Base-by-base conservation (phyloP, 2,797 vertebrate species). In the Cirrhinus mrigala region DNA sequence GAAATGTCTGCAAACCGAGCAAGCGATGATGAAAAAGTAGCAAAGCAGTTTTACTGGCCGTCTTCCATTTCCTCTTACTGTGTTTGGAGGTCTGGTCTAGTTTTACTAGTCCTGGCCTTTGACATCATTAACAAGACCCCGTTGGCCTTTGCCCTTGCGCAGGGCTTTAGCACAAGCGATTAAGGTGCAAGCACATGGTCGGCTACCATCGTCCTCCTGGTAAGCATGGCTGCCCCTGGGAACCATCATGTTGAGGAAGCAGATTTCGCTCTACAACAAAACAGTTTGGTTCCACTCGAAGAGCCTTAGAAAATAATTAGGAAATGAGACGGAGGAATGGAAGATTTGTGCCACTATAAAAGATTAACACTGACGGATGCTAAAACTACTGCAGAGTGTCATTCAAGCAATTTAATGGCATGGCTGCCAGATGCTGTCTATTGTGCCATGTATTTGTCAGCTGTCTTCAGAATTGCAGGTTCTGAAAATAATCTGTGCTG, bases 81-180 rank as follows among this genome's bases (percentile, higher is more conserved):
- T 62, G 48, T 89, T 86, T 82, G 22, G 44, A 84, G 58, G 78
- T 40, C 74, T 76, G 80, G 81, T 78, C 70, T 80, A 46, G 66
- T 84, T 89, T 89, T 84, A 88, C 85, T 48, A 68, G 50, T 56
- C 40, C 58, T 86, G 84, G 70, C 86, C 86, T 90, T 85, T 87
- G 87, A 87, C 84, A 88, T 85, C 81, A 88, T 91, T 90, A 90
- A 87, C 82, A 82, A 87, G 86, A 79, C 74, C 10, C 76, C 29
- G 24, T 73, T 84, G 79, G 77, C 86, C 87, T 80, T 74, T 87
- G 83, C 40, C 29, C 40, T 48, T 4, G 1, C 40, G 22, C 75
- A 86, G 85, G 66, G 76, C 68, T 76, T 74, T 22, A 85, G 75
- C 79, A 85, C 76, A 85, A 84, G 83, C 29, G 44, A 70, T 68